A percentile compares a stretch with the other conserved stretches of the same genome.
Evolutionary conservation across 2,888 invertebrate species (phyloP).

Genomic region (Oscheius sp.): DNA sequence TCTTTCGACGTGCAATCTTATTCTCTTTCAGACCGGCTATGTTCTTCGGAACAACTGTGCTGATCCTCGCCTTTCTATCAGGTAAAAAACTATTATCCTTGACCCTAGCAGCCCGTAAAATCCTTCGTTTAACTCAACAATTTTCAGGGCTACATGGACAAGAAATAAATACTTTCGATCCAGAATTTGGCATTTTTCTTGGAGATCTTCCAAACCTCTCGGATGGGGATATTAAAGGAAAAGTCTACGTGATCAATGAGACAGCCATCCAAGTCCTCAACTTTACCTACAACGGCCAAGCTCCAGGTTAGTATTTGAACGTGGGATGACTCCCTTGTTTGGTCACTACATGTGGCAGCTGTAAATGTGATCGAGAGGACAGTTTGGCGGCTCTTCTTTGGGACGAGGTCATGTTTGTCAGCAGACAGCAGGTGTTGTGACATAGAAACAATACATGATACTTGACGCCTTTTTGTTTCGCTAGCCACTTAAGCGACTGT

Average conservation of each 20-base stretch:
- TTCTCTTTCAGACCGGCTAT: slow-evolving; percentile 20
- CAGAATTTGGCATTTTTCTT: slow-evolving; percentile 60
- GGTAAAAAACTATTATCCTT: slow-evolving; percentile 26
- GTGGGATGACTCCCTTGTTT: slow-evolving; percentile 7
- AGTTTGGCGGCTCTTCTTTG: slow-evolving; percentile 25
- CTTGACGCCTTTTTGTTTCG: slow-evolving; percentile 27
- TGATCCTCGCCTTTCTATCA: slow-evolving; percentile 6
- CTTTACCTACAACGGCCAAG: slow-evolving; percentile 67
- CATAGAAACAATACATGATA: slow-evolving; percentile 24
- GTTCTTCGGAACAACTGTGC: slow-evolving; percentile 25
- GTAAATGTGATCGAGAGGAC: slow-evolving; percentile 22
- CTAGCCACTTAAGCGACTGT: slow-evolving; percentile 9
- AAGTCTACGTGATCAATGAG: slow-evolving; percentile 67
- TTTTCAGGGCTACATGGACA: slow-evolving; percentile 15
- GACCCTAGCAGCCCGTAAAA: slow-evolving; percentile 14
- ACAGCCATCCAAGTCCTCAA: slow-evolving; percentile 68
- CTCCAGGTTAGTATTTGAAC: slow-evolving; percentile 47
- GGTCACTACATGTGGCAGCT: slow-evolving; percentile 16
- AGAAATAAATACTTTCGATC: slow-evolving; percentile 50
- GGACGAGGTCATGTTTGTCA: slow-evolving; percentile 28
- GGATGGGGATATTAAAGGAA: slow-evolving; percentile 41
- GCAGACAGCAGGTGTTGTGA: slow-evolving; percentile 21
- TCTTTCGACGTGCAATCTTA: neutral
- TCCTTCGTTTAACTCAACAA: neutral
- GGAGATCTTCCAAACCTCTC: slow-evolving; percentile 54